Base-by-base conservation (phyloP, 1,140 invertebrate species). In the Diuraphis noxia region DNA sequence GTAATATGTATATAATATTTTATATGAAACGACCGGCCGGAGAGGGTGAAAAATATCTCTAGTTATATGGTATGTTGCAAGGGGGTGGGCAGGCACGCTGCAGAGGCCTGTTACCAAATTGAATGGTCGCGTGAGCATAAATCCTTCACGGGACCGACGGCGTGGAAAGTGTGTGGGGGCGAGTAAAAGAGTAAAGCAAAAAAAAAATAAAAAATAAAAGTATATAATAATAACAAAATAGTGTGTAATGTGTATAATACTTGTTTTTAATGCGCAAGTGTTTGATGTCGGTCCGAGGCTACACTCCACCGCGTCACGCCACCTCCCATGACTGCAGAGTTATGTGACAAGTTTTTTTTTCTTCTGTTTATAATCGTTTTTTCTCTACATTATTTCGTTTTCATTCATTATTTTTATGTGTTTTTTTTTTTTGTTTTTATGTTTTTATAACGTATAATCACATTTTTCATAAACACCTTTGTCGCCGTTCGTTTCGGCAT, bases 101-200 rank as follows among this genome's bases (percentile, higher is more conserved):
- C 82, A 43, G 41, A 85, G 82, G 40, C 82, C 82, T 49, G 85
- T 86, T 86, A 86, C 85, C 63, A 88, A 88, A 88, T 88, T 88
- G 56, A 88, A 88, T 88, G 87, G 36, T 88, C 87, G 87, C 87
- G 87, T 88, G 87, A 63, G 87, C 56, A 72, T 88, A 72, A 88
- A 88, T 88, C 87, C 63, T 88, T 72, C 87, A 88, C 85, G 34
- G 34, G 34, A 52, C 85, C 43, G 85, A 86, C 85, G 46, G 85
- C 85, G 46, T 34, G 43, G 85, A 86, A 86, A 86, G n/a, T n/a
- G 85, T 25, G 81, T 82, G 10, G 36, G 36, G 36, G 34, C 36
- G 84, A 49, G 30, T 34, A 36, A 49, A 49, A 86, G n/a, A n/a
- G n/a, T n/a, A n/a, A n/a, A 85, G 13, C 3, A 46, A 46, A 46